Conservation (phyloP, 2,797 vertebrate genomes). For the Chiroxiphia lanceolata region DNA sequence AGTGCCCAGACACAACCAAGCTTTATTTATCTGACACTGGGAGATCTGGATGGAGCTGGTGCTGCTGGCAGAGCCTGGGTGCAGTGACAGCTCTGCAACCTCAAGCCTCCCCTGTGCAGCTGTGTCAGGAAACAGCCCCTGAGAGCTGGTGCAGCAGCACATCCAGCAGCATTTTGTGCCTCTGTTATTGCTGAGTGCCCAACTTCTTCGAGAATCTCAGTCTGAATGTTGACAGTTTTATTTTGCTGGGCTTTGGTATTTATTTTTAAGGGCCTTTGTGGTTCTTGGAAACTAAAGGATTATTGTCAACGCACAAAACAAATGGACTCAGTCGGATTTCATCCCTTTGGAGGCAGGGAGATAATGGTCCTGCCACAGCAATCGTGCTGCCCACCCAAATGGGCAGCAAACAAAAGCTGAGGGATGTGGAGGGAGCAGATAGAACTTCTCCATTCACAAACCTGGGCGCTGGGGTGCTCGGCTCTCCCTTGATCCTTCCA, state of each 20-base stretch:
- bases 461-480: rapidly evolving
- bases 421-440: neutral
- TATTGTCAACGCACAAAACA: conserved; percentile 3
- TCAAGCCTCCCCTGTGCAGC: neutral
- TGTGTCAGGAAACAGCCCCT: neutral
- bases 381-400: neutral
- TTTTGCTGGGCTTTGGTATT: neutral
- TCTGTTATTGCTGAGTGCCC: neutral
- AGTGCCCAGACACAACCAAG: neutral
- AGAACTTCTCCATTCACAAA: conserved; percentile 14
- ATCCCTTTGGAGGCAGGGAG: neutral
- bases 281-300: neutral
- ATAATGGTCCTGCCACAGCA: neutral
- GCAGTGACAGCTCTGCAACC: neutral
- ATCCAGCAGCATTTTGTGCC: neutral
- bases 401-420: neutral
- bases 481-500: neutral
- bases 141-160: neutral
- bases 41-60: neutral
- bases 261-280: conserved; percentile 18
- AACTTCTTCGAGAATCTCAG: neutral
- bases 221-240: neutral
- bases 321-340: neutral
- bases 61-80: neutral
- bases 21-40: neutral